Conservation (phyloP, 1,140 invertebrate species). For the Agrilus planipennis region DNA sequence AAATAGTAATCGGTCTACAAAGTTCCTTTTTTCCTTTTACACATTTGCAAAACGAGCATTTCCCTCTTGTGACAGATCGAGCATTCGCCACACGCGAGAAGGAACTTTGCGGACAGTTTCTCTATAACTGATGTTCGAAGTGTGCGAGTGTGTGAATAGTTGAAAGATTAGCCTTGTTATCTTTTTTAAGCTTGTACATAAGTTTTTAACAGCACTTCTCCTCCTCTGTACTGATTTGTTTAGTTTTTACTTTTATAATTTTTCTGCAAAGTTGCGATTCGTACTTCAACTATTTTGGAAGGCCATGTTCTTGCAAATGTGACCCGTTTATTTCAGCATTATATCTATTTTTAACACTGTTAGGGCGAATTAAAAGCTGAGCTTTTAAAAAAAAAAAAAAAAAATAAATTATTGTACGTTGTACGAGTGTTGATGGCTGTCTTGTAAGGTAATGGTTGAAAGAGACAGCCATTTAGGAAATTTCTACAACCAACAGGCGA, state of each 20-base stretch:
- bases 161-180: too few species aligned
- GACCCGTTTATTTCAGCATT: slow-evolving; percentile 10
- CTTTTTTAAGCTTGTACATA: slow-evolving; percentile 4
- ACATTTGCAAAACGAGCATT: too few species aligned
- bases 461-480: slow-evolving; percentile 33
- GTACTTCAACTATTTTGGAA: slow-evolving; percentile 21
- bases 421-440: slow-evolving; percentile 31
- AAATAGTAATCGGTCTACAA: slow-evolving; percentile 32
- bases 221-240: slow-evolving; percentile 6
- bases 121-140: too few species aligned
- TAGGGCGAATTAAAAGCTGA: slow-evolving; percentile 34
- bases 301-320: slow-evolving; percentile 35
- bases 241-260: slow-evolving; percentile 4
- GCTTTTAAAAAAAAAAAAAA: slow-evolving; percentile 28
- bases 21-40: too few species aligned
- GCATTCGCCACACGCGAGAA: too few species aligned
- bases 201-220: not conserved
- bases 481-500: slow-evolving; percentile 67
- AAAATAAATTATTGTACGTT: slow-evolving; percentile 29
- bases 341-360: slow-evolving; percentile 26
- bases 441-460: slow-evolving; percentile 19
- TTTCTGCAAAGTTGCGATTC: too few species aligned
- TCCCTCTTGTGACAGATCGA: too few species aligned
- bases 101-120: too few species aligned
- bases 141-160: too few species aligned